Evolutionary conservation across 2,113 vertebrate species (phyloP), one percentile per base, ranked within the genome.

Genomic region (Calidris pygmaea): DNA sequence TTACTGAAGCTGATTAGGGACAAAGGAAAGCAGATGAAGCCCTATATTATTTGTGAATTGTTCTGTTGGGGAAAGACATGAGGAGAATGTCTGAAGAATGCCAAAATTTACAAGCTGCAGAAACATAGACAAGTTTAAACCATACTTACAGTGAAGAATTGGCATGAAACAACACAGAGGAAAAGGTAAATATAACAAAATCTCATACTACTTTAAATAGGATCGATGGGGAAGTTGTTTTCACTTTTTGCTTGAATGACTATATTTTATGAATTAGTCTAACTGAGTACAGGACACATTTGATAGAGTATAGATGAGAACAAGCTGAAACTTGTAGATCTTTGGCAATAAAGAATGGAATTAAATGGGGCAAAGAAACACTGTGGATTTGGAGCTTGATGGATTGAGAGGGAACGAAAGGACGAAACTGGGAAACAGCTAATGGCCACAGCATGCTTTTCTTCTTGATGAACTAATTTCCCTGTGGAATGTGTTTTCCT

Each of bases 401-500:
- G 18, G 55, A 29, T 81, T 59, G 89, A 89, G n/a, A 71, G 9
- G 19, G 29, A 93, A 78, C 32, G 52, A 74, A 85, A 91, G 50
- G 53, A 72, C 1, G 4, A 62, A 93, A 75, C 20, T 60, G 29
- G 37, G 55, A 78, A 86, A 81, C 35, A 89, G 58, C 60, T 95
- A 94, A 90, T 71, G 59, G 74, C 29, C 43, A 26, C 43, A 90
- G 52, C 73, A 52, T 73, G 66, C 35, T 91, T 90, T 85, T 76
- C 1, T 43, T 88, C 90, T 85, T 71, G 39, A 75, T 43, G 43
- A 89, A 76, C 52, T 90, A 78, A 94, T 90, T 96, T 86, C 68
- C 72, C 5, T 2, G 21, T 78, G 83, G 85, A 95, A 95, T 81
- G 83, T 78, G n/a, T 86, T 90, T 92, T 93, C 39, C 73, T 94